Percentiles rank a stretch among this genome's conserved stretches.
These are phyloP conservation scores for Synodontis membranacea DNA, from an alignment of 2,113 vertebrate genomes.

Conservation along the genomic window DNA sequence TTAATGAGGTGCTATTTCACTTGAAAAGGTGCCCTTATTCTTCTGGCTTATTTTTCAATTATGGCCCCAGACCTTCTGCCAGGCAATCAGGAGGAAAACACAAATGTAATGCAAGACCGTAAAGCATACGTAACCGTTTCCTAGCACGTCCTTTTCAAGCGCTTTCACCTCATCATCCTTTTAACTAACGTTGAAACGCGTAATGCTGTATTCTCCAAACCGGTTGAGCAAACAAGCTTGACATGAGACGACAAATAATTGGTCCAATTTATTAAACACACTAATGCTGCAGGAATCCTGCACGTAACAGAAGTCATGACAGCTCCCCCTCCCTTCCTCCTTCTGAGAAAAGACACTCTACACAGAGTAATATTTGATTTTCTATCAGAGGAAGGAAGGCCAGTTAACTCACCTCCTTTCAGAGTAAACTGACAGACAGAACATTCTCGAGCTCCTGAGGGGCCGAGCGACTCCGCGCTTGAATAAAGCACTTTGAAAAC, in stretches of 20 bases:
- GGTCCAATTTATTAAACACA: conserved; percentile 12
- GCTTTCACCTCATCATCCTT: conserved; percentile 66
- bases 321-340: background rate
- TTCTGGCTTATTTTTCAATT: background rate
- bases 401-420: conserved; percentile 42
- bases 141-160: conserved; percentile 68
- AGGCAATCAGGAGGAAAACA: conserved; percentile 9
- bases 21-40: background rate
- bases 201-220: background rate
- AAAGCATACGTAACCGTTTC: conserved; percentile 70
- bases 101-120: conserved; percentile 66
- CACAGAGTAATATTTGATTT: conserved; percentile 50
- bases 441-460: conserved; percentile 68
- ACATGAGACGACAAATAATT: conserved; percentile 18
- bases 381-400: conserved; percentile 42
- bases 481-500: conserved; percentile 76
- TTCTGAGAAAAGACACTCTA: conserved; percentile 20
- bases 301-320: conserved; percentile 30
- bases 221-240: conserved; percentile 39
- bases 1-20: background rate
- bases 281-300: conserved; percentile 28
- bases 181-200: conserved; percentile 12
- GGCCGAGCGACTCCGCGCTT: conserved; percentile 61
- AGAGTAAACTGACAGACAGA: conserved; percentile 59
- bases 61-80: background rate